These are phyloP conservation scores for Pachycephala philippinensis DNA, from an alignment of 2,113 vertebrate species.

Conservation along the genomic window DNA sequence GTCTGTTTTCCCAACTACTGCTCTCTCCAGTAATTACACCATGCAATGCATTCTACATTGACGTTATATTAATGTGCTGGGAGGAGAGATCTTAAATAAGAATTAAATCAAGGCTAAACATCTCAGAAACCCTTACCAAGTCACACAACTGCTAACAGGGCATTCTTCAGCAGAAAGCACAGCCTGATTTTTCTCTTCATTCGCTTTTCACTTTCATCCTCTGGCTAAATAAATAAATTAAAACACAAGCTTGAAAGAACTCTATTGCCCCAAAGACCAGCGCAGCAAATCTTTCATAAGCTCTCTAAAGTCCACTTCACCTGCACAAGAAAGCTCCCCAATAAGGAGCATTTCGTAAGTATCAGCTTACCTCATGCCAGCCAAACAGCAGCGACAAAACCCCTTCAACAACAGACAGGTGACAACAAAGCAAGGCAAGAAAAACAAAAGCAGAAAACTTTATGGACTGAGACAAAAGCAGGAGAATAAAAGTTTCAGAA, in stretches of 20 bases:
- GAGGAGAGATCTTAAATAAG: constrained; percentile 59
- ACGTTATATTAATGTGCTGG: constrained; percentile 65
- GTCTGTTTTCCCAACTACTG: constrained; percentile 53
- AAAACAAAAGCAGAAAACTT: constrained; percentile 62
- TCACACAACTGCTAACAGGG: neutral
- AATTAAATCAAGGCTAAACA: constrained; percentile 66
- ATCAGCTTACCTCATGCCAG: neutral
- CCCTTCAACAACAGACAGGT: constrained; percentile 5
- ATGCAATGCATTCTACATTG: constrained; percentile 52
- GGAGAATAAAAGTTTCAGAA: constrained; percentile 60
- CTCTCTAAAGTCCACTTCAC: constrained; percentile 18
- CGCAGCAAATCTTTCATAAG: neutral
- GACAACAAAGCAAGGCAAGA: neutral
- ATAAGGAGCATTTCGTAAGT: neutral
- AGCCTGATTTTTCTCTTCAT: neutral
- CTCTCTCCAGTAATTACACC: constrained; percentile 67
- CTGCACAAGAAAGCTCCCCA: neutral
- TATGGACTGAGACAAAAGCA: constrained; percentile 32
- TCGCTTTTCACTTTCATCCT: neutral
- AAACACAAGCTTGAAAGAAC: neutral
- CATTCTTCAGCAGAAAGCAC: constrained; percentile 16
- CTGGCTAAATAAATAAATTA: constrained; percentile 31
- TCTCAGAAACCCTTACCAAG: constrained; percentile 6
- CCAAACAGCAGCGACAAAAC: neutral
- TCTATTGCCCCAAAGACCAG: neutral